Conservation (phyloP, 2,113 vertebrate genomes). For the Rostratula benghalensis region DNA sequence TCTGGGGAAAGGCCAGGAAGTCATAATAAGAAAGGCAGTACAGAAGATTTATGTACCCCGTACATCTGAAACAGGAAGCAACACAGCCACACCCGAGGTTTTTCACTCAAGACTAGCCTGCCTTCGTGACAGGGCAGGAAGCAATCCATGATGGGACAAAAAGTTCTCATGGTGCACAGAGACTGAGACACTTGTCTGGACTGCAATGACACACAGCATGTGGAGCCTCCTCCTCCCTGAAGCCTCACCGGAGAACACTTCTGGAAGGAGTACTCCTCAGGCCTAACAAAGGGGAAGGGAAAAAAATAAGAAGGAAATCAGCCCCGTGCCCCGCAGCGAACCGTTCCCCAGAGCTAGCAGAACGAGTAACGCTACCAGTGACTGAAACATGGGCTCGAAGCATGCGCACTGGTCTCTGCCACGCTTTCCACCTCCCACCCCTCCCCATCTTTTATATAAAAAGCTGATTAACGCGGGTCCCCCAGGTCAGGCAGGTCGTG, state of each 20-base stretch:
- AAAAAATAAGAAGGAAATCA: not conserved
- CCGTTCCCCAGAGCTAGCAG: rapidly evolving
- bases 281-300: not conserved
- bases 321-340: not conserved
- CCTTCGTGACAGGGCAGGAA: not conserved
- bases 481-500: rapidly evolving
- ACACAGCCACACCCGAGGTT: rapidly evolving
- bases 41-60: rapidly evolving
- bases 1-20: not conserved
- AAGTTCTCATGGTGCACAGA: rapidly evolving
- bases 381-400: rapidly evolving
- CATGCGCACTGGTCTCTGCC: not conserved
- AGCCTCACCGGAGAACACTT: not conserved
- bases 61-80: not conserved
- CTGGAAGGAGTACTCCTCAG: not conserved
- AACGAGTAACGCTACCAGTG: rapidly evolving
- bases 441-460: not conserved
- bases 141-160: rapidly evolving
- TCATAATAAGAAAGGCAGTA: not conserved
- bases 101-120: not conserved
- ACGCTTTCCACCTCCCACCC: too few relatives aligned
- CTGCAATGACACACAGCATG: rapidly evolving
- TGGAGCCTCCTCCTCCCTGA: not conserved
- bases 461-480: not conserved
- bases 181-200: rapidly evolving